Base-by-base conservation (phyloP, 2,797 vertebrate species). In the Dermochelys coriacea region DNA sequence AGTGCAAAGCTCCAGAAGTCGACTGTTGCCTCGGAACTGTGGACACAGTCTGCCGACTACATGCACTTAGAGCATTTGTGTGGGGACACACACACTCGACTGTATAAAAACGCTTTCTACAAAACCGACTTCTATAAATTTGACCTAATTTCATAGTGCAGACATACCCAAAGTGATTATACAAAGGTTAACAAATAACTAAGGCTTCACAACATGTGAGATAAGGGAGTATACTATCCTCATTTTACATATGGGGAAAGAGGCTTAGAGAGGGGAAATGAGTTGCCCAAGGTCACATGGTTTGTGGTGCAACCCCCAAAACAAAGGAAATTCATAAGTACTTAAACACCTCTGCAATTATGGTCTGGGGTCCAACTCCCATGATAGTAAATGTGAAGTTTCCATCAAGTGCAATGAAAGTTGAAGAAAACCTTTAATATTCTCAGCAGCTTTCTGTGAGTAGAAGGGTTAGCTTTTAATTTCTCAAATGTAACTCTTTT, bases 391-490 rank as follows among this genome's bases (percentile, higher is more conserved):
- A 68, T 59, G 9, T 41, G 64, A 21, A 71, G 10, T 41, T 71
- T 71, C 64, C n/a, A 71, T 23, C n/a, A 23, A 41, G 31, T 31
- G 14, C 23, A 45, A 41, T 78, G 8, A 50, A 52, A 90, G 51
- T 12, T 57, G 90, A 95, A 91, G 10, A 50, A 88, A 91, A 95
- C 85, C 92, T 55, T 91, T 89, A 91, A 82, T 88, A 92, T 68
- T 71, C 89, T 94, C 80, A 0, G 1, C 50, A 84, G 54, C 59
- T 77, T 15, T 1, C 77, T 88, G 0, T 91, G 82, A 94, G 9
- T 91, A 84, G 5, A 89, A 77, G 95, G 96, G 96, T 97, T 96
- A 96, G 91, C 41, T 59, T 88, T 96, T 95, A 93, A 71, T 97
- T 93, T 92, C 87, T 74, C 91, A 87, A 90, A 96, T 82, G 79